Base-by-base conservation (phyloP, 2,113 vertebrate genomes). In the Datnioides undecimradiatus region DNA sequence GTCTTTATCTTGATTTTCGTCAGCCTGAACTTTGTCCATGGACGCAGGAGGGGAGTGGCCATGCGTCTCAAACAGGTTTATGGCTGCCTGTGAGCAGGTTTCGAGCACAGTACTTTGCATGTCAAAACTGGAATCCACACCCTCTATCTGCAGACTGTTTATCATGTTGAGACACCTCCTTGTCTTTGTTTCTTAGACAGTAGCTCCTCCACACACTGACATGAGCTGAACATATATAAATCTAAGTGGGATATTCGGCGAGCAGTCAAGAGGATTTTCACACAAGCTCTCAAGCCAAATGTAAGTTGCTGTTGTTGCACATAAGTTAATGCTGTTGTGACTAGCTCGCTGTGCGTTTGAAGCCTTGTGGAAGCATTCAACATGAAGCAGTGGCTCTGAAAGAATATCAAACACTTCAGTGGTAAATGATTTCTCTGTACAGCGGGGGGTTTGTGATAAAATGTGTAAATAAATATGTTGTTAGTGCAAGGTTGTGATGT, bases 121-220 rank as follows among this genome's bases (percentile, higher is more conserved):
- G 97, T 95, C 87, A 93, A 88, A 93, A 96, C 97, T 92, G 80
- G 96, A 95, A 93, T 93, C 89, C 93, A 93, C 96, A 92, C 96
- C 95, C 95, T 94, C 90, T 75, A 83, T 73, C 78, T 83, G 88
- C 90, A 84, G 86, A 69, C 89, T 80, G 77, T 86, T 93, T 89
- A 86, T 83, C 90, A 54, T 88, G 92, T 91, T 85, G 82, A 91
- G 89, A 92, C 93, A 93, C 80, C 91, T 90, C 90, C 86, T 78
- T 51, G 71, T 84, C 83, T 91, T 90, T 87, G 91, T 90, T 41
- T 79, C 64, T 80, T 55, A 74, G 38, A 82, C 76, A 49, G 49
- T 11, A 71, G 63, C 81, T 54, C 62, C 38, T 76, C 63, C 58
- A 54, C 52, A 76, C 8, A 68, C 34, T 60, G 63, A 88, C 46